phyloP scores from a whole-genome alignment of 2,113 vertebrate genomes.

The Lophotis ruficrista region DNA sequence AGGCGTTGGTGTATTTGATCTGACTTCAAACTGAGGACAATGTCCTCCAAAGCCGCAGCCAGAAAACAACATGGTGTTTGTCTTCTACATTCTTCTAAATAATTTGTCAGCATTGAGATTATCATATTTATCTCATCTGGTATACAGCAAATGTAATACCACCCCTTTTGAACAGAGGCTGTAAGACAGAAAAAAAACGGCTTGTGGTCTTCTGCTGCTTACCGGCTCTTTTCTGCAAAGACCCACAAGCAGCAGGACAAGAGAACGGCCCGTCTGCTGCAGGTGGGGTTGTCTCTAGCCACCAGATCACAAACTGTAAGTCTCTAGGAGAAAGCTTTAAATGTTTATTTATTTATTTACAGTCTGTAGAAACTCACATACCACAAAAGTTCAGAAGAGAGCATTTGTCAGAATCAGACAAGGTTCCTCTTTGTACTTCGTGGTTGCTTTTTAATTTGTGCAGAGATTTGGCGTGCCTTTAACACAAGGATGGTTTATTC shows the following conservation, averaged over 20 bases:
- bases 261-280: neutral
- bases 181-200: neutral
- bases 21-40: neutral
- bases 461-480: neutral
- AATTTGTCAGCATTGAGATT: neutral
- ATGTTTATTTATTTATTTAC: neutral
- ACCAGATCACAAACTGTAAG: neutral
- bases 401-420: neutral
- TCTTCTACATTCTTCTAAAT: neutral
- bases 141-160: neutral
- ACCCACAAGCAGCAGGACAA: rapidly evolving
- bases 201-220: neutral
- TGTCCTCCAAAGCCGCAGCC: neutral
- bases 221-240: neutral
- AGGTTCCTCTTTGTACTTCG: neutral
- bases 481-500: neutral
- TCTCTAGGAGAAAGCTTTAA: neutral
- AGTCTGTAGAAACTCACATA: neutral
- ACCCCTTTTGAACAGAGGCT: neutral
- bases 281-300: neutral
- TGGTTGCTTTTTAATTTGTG: neutral
- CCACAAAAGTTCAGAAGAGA: neutral
- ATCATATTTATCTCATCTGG: neutral
- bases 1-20: neutral
- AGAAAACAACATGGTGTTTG: neutral